These are phyloP conservation scores for Diarsia brunnea DNA, from an alignment of 2,888 invertebrate genomes.

Conservation along the genomic window DNA sequence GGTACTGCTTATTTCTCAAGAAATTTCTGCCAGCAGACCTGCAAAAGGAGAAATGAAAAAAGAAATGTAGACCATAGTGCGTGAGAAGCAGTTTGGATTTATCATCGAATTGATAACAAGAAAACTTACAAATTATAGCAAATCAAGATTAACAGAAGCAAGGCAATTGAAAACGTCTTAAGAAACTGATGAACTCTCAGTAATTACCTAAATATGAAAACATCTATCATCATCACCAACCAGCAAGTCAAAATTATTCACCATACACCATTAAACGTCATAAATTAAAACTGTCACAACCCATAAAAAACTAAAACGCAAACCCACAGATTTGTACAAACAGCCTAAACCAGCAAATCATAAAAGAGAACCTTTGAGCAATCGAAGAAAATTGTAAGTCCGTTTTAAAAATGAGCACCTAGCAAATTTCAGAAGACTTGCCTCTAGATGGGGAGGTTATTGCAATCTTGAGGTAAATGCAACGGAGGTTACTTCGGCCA, in stretches of 20 bases:
- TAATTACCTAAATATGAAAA: neutral
- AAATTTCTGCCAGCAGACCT: too few relatives aligned
- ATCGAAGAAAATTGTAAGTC: slow-evolving; percentile 64
- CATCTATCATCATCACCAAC: neutral
- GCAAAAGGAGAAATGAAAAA: too few relatives aligned
- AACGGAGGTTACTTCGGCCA: slow-evolving; percentile 72
- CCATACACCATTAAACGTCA: neutral
- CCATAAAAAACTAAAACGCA: neutral
- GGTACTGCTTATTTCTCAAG: too few relatives aligned
- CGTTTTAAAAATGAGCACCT: slow-evolving; percentile 64
- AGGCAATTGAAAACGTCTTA: neutral
- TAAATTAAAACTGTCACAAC: neutral
- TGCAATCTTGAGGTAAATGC: slow-evolving; percentile 74
- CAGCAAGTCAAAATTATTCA: neutral
- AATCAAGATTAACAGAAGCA: neutral
- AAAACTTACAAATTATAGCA: neutral
- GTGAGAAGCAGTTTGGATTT: too few relatives aligned
- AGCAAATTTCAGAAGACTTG: slow-evolving; percentile 69
- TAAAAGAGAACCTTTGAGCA: slow-evolving; percentile 57
- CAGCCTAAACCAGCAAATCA: slow-evolving; percentile 17
- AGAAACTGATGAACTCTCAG: neutral
- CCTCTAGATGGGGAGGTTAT: slow-evolving; percentile 69
- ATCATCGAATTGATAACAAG: neutral
- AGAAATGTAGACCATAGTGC: too few relatives aligned
- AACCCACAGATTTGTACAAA: slow-evolving; percentile 1